phyloP scores from a whole-genome alignment of 2,113 vertebrate species.

The Oreochromis aureus region DNA sequence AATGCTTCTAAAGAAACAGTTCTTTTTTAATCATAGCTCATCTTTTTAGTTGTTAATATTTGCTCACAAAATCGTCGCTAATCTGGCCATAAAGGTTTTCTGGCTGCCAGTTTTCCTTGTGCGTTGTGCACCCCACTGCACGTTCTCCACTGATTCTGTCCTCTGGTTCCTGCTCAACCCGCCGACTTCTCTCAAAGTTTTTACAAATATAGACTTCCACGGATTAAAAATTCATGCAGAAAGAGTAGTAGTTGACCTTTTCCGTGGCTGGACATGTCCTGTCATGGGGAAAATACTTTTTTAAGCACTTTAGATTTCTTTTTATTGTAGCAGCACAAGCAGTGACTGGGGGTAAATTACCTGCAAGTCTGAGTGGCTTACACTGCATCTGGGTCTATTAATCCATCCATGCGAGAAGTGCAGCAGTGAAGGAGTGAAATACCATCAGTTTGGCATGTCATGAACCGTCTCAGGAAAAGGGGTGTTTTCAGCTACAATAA shows the following conservation, averaged over 20 bases:
- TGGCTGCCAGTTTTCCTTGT: not conserved
- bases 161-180: not conserved
- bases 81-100: not conserved
- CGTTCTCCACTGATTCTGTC: not conserved
- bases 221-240: not conserved
- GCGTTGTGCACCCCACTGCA: not conserved
- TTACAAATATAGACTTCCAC: not conserved
- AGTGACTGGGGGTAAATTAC: not conserved
- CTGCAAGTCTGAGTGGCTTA: not conserved
- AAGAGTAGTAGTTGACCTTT: not conserved
- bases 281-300: not conserved
- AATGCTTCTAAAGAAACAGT: not conserved
- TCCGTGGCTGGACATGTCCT: not conserved
- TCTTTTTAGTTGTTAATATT: not conserved
- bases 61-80: not conserved
- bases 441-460: not conserved
- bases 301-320: not conserved
- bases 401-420: not conserved
- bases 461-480: not conserved
- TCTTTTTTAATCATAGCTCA: not conserved
- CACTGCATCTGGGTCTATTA: not conserved
- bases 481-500: not conserved
- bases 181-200: not conserved
- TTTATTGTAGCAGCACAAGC: not conserved
- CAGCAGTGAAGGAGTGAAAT: not conserved